Percentiles rank a stretch among this genome's conserved stretches.
These are phyloP conservation scores for Halesus radiatus DNA, from an alignment of 1,140 invertebrate genomes.

Conservation along the genomic window DNA sequence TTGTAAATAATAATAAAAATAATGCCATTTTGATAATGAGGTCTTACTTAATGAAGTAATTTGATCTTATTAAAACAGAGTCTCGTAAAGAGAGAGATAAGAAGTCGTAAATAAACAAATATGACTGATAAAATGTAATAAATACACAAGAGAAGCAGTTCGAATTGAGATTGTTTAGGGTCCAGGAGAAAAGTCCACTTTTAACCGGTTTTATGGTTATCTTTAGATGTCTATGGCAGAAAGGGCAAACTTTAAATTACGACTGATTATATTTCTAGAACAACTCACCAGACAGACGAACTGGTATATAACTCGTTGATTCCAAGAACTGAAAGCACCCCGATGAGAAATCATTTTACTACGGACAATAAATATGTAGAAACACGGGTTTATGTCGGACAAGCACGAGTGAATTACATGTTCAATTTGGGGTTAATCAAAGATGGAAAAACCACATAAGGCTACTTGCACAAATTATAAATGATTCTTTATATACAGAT, in stretches of 20 bases:
- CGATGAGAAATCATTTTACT: not conserved
- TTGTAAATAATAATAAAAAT: constrained; percentile 4
- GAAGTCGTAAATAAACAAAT: not conserved
- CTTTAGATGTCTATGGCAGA: not conserved
- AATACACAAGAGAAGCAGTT: constrained; percentile 12
- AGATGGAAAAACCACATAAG: not conserved
- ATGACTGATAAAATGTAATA: not conserved
- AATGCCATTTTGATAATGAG: not conserved
- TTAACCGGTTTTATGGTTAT: constrained; percentile 2
- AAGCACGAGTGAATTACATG: not conserved
- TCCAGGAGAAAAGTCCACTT: constrained; percentile 13
- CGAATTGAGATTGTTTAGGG: not conserved
- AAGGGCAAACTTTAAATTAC: constrained; percentile 22
- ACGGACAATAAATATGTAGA: not conserved
- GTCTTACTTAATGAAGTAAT: not conserved
- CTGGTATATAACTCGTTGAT: not conserved
- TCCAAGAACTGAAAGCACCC: not conserved
- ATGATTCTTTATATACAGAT: too few species aligned
- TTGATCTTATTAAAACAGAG: not conserved
- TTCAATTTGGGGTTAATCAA: not conserved
- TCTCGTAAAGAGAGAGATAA: too few species aligned
- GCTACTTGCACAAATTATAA: not conserved
- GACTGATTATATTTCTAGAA: constrained; percentile 9
- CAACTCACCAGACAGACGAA: not conserved
- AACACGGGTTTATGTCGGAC: not conserved